These are phyloP conservation scores for Augochlorella aurata DNA, from an alignment of 2,888 invertebrate species.

Conservation along the genomic window DNA sequence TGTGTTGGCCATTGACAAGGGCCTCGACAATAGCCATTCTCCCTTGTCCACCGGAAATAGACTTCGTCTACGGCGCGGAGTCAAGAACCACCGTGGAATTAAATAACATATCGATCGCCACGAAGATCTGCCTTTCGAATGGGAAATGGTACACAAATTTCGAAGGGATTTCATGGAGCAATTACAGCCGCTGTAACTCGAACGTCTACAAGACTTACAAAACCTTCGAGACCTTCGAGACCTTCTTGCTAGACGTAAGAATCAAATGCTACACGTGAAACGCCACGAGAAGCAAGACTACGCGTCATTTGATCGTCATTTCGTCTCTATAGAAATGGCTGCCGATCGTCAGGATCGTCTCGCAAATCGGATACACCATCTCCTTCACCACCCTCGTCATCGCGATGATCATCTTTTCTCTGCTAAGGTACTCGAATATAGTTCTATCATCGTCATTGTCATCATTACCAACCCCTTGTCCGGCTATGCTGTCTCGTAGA, in stretches of 20 bases:
- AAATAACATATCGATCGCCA: constrained; percentile 72
- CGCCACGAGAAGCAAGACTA: background rate
- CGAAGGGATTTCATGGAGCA: constrained; percentile 81
- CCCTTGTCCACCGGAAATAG: constrained; percentile 80
- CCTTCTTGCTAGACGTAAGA: constrained; percentile 69
- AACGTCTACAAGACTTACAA: too few relatives aligned
- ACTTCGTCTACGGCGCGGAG: constrained; percentile 50
- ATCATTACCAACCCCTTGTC: too few relatives aligned
- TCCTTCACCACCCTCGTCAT: constrained; percentile 83
- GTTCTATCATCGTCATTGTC: background rate
- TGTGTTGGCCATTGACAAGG: constrained; percentile 83
- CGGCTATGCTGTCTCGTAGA: too few relatives aligned
- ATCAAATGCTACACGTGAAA: background rate
- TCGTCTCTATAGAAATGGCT: constrained; percentile 80
- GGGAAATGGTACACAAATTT: constrained; percentile 82
- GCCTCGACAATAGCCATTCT: constrained; percentile 80
- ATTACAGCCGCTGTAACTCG: constrained; percentile 82
- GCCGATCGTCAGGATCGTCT: constrained; percentile 83
- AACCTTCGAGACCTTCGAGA: constrained; percentile 14
- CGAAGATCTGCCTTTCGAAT: constrained; percentile 82
- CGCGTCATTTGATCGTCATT: background rate
- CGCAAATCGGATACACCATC: constrained; percentile 84
- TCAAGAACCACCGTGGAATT: background rate
- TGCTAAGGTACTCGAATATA: constrained; percentile 80
- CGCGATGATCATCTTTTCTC: constrained; percentile 83